Conservation (phyloP, 2,797 vertebrate species). For the Phoeniculus purpureus region DNA sequence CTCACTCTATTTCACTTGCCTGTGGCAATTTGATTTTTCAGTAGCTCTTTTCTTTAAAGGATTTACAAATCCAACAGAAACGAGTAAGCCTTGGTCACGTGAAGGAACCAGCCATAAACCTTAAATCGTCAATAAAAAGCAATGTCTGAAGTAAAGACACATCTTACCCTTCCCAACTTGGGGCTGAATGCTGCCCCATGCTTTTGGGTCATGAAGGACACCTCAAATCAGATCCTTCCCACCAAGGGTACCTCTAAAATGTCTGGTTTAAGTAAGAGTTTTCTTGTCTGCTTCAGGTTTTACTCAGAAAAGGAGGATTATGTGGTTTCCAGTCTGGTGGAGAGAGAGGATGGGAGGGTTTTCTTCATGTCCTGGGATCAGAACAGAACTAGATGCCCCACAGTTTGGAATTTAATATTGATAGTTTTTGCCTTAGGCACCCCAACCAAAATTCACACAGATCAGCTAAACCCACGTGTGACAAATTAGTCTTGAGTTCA, state of each 20-base stretch:
- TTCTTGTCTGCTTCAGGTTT: neutral
- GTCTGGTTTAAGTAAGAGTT: neutral
- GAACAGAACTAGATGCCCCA: neutral
- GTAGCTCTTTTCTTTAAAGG: neutral
- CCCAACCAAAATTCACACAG: neutral
- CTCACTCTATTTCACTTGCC: neutral
- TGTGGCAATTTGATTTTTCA: slow-evolving; percentile 14
- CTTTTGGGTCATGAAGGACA: neutral
- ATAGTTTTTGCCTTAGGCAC: neutral
- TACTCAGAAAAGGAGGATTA: neutral
- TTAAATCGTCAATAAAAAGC: neutral
- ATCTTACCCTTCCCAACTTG: neutral
- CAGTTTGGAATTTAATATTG: neutral
- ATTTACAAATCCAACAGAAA: neutral
- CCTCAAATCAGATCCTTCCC: neutral
- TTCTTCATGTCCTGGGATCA: neutral
- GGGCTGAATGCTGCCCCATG: neutral
- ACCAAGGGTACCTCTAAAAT: neutral
- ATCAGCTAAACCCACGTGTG: neutral
- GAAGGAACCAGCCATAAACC: neutral
- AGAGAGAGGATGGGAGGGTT: neutral
- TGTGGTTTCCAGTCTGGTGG: neutral
- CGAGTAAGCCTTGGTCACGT: neutral
- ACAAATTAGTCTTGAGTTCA: neutral
- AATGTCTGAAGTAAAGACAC: neutral